A percentile compares a stretch with the other conserved stretches of the same genome.
phyloP scores from a whole-genome alignment of 2,113 vertebrate genomes.

The Bagarius yarrelli region DNA sequence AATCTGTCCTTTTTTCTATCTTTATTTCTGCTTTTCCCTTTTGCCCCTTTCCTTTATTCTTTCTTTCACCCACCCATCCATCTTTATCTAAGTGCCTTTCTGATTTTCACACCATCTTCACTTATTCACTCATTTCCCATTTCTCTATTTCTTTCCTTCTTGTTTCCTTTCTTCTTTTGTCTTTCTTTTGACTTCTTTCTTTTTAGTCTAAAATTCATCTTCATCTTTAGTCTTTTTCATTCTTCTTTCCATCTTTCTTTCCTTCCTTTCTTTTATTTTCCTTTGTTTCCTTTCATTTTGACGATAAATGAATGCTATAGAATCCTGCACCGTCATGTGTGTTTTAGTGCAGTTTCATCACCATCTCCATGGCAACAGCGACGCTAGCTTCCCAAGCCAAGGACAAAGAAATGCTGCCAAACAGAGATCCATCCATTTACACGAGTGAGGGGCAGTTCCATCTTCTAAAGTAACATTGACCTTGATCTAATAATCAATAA shows the following conservation, averaged over 20 bases:
- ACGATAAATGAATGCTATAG: constrained; percentile 1
- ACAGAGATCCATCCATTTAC: constrained; percentile 13
- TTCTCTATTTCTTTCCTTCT: background rate
- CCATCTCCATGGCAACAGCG: constrained; percentile 46
- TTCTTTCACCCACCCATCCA: too few species aligned
- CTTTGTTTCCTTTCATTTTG: background rate
- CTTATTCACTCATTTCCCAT: background rate
- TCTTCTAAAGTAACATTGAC: constrained; percentile 27
- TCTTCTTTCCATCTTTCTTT: background rate
- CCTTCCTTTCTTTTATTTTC: background rate
- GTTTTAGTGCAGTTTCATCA: constrained; percentile 43
- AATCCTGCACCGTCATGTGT: background rate
- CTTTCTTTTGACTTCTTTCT: constrained; percentile 2
- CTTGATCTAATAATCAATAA: constrained; percentile 37
- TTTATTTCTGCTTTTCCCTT: background rate
- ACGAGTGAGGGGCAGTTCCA: constrained; percentile 16
- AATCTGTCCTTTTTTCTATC: background rate
- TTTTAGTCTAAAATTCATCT: background rate
- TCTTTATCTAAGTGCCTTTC: background rate
- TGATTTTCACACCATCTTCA: too few species aligned
- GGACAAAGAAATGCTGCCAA: constrained; percentile 35
- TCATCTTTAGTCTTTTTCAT: background rate
- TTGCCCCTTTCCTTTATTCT: background rate
- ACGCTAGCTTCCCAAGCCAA: constrained; percentile 41
- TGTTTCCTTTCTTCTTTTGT: constrained; percentile 8